These are phyloP conservation scores for Vicugna pacos DNA, from an alignment of 2,113 vertebrate genomes.

Conservation along the genomic window DNA sequence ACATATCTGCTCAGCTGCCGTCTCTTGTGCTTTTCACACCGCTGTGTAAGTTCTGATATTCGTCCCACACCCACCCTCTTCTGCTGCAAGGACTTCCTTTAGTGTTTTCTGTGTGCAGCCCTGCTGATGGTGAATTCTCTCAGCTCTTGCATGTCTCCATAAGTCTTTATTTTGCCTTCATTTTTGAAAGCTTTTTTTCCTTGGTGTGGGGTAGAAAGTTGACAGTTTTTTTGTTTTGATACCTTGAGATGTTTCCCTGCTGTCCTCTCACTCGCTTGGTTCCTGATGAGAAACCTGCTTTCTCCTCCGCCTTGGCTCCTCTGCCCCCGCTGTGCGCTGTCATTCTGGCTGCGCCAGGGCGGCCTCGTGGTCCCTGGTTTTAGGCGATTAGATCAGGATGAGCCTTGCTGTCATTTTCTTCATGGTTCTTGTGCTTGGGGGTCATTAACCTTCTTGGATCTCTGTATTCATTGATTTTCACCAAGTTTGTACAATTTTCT, in stretches of 20 bases:
- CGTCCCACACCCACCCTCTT: not conserved
- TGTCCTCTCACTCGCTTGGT: accelerated
- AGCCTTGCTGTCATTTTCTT: accelerated
- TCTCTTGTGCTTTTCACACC: not conserved
- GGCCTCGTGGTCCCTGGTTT: accelerated
- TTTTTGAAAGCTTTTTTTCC: not conserved
- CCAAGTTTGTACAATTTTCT: not conserved
- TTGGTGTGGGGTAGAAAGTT: not conserved
- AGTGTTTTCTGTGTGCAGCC: accelerated
- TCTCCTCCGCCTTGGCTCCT: accelerated
- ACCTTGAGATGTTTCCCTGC: too few relatives aligned
- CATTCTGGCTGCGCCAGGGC: not conserved
- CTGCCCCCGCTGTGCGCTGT: accelerated
- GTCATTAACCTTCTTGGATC: not conserved
- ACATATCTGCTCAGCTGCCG: not conserved
- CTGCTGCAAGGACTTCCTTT: not conserved
- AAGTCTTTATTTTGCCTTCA: not conserved
- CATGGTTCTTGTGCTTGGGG: accelerated
- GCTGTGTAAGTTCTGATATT: accelerated
- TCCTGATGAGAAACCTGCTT: not conserved
- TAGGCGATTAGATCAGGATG: not conserved
- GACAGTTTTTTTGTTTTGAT: not conserved
- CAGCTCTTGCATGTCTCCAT: not conserved
- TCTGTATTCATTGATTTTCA: not conserved
- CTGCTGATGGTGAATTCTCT: not conserved